Evolutionary conservation across 2,797 vertebrate species (phyloP).

Genomic region (Hafferia zeledoni): DNA sequence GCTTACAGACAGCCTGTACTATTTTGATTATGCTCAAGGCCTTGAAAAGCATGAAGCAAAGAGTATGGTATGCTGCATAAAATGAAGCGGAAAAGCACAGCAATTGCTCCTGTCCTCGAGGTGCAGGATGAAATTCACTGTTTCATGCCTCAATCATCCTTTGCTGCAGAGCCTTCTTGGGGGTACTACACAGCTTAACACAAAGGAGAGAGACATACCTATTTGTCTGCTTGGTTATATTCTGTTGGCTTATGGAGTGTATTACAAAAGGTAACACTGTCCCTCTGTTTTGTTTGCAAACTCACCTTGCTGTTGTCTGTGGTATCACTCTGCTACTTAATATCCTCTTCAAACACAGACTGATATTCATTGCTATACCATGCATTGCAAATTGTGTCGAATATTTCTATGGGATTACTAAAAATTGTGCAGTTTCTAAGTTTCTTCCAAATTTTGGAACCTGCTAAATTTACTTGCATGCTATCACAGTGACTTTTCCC

Average conservation of each 20-base stretch:
- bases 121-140: conserved; percentile 20
- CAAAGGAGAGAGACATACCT: not conserved
- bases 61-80: not conserved
- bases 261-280: not conserved
- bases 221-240: conserved; percentile 24
- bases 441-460: not conserved
- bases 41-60: conserved; percentile 27
- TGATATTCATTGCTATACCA: not conserved
- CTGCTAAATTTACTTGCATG: not conserved
- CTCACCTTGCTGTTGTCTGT: not conserved
- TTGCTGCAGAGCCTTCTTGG: not conserved
- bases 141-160: not conserved
- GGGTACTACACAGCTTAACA: not conserved
- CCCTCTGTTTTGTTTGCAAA: not conserved
- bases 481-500: not conserved
- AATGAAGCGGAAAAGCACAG: conserved; percentile 30
- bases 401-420: not conserved
- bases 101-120: not conserved
- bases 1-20: not conserved
- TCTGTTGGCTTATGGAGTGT: not conserved
- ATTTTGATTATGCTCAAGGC: conserved; percentile 2
- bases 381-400: not conserved
- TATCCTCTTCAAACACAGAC: not conserved
- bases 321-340: not conserved
- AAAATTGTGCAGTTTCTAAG: not conserved